A percentile compares a stretch with the other conserved stretches of the same genome.
Evolutionary conservation across 2,888 invertebrate genomes (phyloP).

Genomic region (Dryococelus australis): DNA sequence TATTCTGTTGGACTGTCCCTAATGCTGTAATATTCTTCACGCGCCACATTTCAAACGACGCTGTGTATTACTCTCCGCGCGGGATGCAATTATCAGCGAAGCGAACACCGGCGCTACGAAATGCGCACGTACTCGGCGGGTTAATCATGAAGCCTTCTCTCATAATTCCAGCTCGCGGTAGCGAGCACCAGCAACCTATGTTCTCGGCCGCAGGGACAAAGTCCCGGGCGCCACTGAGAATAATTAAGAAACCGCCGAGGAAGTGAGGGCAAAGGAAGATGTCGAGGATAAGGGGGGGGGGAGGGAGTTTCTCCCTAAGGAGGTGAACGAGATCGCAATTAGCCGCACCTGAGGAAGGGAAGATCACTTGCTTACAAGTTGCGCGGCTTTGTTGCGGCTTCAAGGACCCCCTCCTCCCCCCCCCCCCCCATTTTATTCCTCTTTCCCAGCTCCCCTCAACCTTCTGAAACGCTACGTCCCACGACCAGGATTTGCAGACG

Average conservation of each 20-base stretch:
- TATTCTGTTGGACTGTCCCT: too few relatives aligned
- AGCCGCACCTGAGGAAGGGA: slow-evolving; percentile 10
- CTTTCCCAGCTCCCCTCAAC: too few relatives aligned
- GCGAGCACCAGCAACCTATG: not conserved
- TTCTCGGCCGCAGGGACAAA: not conserved
- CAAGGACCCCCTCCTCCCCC: not conserved
- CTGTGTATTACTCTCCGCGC: too few relatives aligned
- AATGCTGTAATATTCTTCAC: too few relatives aligned
- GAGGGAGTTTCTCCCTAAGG: not conserved
- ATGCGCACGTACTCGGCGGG: not conserved
- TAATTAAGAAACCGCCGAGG: slow-evolving; percentile 1
- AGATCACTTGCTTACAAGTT: slow-evolving; percentile 16
- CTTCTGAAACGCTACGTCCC: too few relatives aligned
- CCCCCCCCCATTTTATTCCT: not conserved
- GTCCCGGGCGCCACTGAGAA: not conserved
- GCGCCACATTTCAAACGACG: too few relatives aligned
- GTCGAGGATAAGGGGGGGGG: not conserved
- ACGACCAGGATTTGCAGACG: too few relatives aligned
- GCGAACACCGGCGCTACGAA: too few relatives aligned
- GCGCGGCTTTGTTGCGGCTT: slow-evolving; percentile 3
- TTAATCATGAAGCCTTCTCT: not conserved
- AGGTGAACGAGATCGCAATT: slow-evolving; percentile 7
- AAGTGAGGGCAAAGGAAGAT: not conserved
- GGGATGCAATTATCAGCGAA: too few relatives aligned
- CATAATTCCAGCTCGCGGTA: not conserved